Percentiles rank a stretch among this genome's conserved stretches.
phyloP scores from a whole-genome alignment of 2,113 vertebrate genomes.

The Lophura nycthemera region DNA sequence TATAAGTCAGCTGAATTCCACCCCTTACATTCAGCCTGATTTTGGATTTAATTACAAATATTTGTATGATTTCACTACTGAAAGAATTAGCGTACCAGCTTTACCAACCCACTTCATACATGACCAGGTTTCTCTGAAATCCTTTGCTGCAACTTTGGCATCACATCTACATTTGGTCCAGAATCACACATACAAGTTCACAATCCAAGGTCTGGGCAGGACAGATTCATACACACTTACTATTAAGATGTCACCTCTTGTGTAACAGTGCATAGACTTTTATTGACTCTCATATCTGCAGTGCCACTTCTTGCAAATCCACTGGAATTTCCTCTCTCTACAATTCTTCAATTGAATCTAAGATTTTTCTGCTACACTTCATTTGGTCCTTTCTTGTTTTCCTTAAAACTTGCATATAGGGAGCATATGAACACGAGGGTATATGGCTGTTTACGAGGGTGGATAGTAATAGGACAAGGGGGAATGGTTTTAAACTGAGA shows the following conservation, averaged over 20 bases:
- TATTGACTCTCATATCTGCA: not conserved
- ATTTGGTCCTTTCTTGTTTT: slow-evolving; percentile 13
- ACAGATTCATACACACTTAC: not conserved
- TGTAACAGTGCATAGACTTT: not conserved
- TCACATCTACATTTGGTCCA: not conserved
- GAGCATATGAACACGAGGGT: too few species aligned
- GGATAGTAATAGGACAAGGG: too few species aligned
- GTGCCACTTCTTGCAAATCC: not conserved
- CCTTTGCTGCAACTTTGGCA: not conserved
- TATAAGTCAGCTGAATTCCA: not conserved
- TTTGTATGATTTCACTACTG: not conserved
- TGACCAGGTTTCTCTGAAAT: not conserved
- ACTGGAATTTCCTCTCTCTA: not conserved
- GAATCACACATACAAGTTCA: not conserved
- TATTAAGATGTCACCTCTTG: not conserved
- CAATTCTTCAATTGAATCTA: not conserved
- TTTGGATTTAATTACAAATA: not conserved
- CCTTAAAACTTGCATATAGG: not conserved
- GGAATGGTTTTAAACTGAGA: too few species aligned
- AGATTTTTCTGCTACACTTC: not conserved
- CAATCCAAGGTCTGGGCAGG: not conserved
- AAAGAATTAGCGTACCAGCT: not conserved
- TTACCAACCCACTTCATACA: not conserved
- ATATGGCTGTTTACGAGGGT: too few species aligned
- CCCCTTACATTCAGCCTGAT: not conserved